These are phyloP conservation scores for Andricus curvator DNA, from an alignment of 2,888 invertebrate species.

Conservation along the genomic window DNA sequence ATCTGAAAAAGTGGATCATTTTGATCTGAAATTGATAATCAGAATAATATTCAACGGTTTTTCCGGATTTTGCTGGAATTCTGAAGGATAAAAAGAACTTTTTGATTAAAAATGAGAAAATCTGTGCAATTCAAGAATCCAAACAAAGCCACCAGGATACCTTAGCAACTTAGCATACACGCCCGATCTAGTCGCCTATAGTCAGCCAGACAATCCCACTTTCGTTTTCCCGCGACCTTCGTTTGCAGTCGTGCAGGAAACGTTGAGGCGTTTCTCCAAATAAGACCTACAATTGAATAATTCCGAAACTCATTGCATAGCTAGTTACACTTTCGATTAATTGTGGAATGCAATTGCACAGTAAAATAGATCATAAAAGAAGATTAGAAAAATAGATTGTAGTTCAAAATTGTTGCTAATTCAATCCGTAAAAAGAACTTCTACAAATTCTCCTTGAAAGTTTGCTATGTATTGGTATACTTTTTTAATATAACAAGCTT, in stretches of 20 bases:
- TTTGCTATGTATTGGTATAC: too few species aligned
- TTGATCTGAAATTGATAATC: too few species aligned
- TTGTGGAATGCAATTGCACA: background rate
- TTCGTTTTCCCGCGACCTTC: slow-evolving; percentile 42
- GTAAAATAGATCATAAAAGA: background rate
- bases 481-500: too few species aligned
- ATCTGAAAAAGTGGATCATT: too few species aligned
- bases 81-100: too few species aligned
- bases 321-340: slow-evolving; percentile 35
- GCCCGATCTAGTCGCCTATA: slow-evolving; percentile 36
- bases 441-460: too few species aligned
- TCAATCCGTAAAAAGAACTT: too few species aligned
- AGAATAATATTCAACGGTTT: too few species aligned
- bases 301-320: slow-evolving; percentile 36
- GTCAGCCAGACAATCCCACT: slow-evolving; percentile 30
- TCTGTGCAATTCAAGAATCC: background rate
- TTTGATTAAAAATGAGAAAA: background rate
- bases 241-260: slow-evolving; percentile 33
- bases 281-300: slow-evolving; percentile 38
- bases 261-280: slow-evolving; percentile 37
- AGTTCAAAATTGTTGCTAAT: background rate
- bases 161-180: slow-evolving; percentile 18
- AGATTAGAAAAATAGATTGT: background rate
- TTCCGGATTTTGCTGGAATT: too few species aligned
- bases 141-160: slow-evolving; percentile 25